Evolutionary conservation across 2,113 vertebrate species (phyloP), one percentile per base, ranked within the genome.

Genomic region (Casuarius casuarius): DNA sequence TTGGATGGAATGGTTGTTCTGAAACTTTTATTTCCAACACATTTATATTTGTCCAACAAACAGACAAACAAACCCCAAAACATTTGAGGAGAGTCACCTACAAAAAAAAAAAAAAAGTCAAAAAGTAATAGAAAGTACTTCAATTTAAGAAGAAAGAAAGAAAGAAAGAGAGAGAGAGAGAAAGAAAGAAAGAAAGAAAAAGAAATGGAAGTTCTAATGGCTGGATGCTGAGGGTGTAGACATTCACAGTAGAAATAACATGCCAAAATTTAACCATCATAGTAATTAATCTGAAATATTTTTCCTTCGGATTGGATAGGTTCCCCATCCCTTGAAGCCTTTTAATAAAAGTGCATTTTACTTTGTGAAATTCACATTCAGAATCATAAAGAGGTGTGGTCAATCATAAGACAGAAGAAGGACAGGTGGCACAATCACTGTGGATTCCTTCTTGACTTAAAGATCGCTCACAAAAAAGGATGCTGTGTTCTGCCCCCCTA

Each of bases 121-220:
- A 46, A 48, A 63, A 40, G 4, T n/a, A 44, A 29, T 38, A 46
- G n/a, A 33, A 14, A 8, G 5, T 8, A 68, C 29, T 42, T 67
- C 9, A 59, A n/a, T 44, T 29, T 31, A 67, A 48, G 4, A 7
- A 8, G 5, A 4, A 18, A n/a, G 67, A 12, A 12, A 44, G 17
- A 19, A 4, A 13, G 19, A 26, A 9, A 38, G 38, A 38, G 17
- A 19, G 3, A 13, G 19, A 26, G 9, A 8, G 5, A 4, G 12
- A 38, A 6, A 8, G 5, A 4, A 18, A n/a, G 67, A 12, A 12
- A 44, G 17, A 19, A 4, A 13, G 19, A 26, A 12, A 38, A 38
- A 22, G 3, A 9, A 5, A 48, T n/a, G 18, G 4, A 15, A 40
- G 1, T 1, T 65, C 31, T 63, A 21, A 18, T 56, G 44, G 2